Evolutionary conservation across 2,888 invertebrate species (phyloP), one percentile per base, ranked within the genome.

Genomic region (Nomada hirtipes): DNA sequence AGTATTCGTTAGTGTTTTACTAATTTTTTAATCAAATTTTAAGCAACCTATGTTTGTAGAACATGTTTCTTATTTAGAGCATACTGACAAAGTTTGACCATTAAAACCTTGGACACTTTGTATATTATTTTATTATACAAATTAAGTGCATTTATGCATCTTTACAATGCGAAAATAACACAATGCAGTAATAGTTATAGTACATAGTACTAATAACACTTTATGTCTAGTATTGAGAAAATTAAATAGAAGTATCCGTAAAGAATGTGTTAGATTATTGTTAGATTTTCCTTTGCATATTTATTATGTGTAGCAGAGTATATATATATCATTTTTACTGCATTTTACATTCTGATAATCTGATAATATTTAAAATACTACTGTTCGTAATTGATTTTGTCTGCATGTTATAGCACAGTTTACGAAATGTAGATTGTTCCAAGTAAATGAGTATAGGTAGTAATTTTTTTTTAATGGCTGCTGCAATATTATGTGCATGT

Each of bases 401-500:
- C 86, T 91, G 92, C 92, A 91, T 92, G 92, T 88, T 87, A 87
- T 88, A 84, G 83, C 83, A 86, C 88, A 87, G 80, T 84, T 82
- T 74, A 87, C 86, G 86, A 86, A 85, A 75, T 68, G 87, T 87
- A 88, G 85, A 86, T 78, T 79, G 74, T 86, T 77, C 67, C 80
- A 82, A 86, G 76, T 84, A 82, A 89, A 77, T 79, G 82, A 82
- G 59, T 70, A 83, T 65, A 86, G 53, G 88, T 91, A 89, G 89
- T 84, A 68, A 63, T 59, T 73, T 79, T 81, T 78, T 81, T 68
- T 88, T 81, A 82, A 87, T 90, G 90, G 90, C 88, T 91, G 89
- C 87, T 86, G 90, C 90, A 86, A 89, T 88, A 89, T 36, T 88
- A 72, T 89, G 26, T 80, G 92, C 92, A 92, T 92, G 92, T 83